Evolutionary conservation across 1,140 invertebrate genomes (phyloP).

Genomic region (Drosophila sechellia): DNA sequence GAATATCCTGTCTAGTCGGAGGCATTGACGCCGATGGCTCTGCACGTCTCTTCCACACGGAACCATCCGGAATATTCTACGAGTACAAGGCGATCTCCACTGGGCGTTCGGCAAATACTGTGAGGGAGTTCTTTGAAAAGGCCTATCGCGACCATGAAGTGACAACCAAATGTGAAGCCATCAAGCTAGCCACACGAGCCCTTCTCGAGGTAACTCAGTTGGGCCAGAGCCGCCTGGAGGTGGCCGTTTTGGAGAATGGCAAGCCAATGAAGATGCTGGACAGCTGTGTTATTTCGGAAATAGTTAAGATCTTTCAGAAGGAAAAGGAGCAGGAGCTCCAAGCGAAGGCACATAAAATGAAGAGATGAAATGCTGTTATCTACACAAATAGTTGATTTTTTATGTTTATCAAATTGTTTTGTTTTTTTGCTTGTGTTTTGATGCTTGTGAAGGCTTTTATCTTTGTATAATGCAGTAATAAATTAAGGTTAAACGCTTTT

Average conservation of each 20-base stretch:
- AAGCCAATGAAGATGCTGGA: constrained; percentile 95
- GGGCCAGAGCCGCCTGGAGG: constrained; percentile 98
- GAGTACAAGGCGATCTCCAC: constrained; percentile 99
- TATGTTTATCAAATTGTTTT: not conserved
- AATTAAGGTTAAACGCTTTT: too few relatives aligned
- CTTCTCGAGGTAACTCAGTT: constrained; percentile 99
- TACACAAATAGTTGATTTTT: not conserved
- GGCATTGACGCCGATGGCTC: constrained; percentile 99
- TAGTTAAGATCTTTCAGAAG: constrained; percentile 97
- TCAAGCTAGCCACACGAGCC: constrained; percentile 97
- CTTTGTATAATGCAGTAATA: too few relatives aligned
- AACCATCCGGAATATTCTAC: constrained; percentile 99
- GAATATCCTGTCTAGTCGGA: constrained; percentile 98
- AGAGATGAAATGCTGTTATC: not conserved
- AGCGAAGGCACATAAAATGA: constrained; percentile 96
- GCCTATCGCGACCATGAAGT: constrained; percentile 96
- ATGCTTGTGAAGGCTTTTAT: too few relatives aligned
- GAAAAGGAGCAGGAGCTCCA: constrained; percentile 99
- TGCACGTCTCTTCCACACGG: constrained; percentile 99
- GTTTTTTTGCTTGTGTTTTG: too few relatives aligned
- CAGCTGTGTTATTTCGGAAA: constrained; percentile 94
- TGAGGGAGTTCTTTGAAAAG: constrained; percentile 99
- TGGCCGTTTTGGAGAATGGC: constrained; percentile 96
- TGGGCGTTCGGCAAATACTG: constrained; percentile 98
- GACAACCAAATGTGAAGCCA: constrained; percentile 93